phyloP scores from a whole-genome alignment of 2,113 vertebrate genomes.

The Notarius quadriscutis region DNA sequence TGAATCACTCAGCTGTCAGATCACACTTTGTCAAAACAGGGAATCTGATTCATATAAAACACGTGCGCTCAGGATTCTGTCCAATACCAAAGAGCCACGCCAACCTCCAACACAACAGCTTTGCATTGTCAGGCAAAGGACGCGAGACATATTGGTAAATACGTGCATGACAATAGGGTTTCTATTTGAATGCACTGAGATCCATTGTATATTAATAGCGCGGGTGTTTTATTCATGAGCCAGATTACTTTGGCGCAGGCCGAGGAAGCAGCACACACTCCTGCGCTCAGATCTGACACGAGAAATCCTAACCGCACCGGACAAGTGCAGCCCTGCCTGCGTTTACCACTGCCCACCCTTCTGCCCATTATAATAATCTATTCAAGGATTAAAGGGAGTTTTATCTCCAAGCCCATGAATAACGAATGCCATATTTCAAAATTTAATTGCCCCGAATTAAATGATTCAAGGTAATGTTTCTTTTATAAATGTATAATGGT shows the following conservation, averaged over 20 bases:
- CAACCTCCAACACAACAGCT: background rate
- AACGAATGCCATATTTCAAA: constrained; percentile 78
- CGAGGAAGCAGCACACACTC: constrained; percentile 47
- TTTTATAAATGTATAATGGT: constrained; percentile 80
- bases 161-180: constrained; percentile 62
- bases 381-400: constrained; percentile 77
- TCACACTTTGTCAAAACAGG: background rate
- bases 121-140: background rate
- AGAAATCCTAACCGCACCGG: constrained; percentile 72
- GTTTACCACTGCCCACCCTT: constrained; percentile 67
- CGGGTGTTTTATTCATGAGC: constrained; percentile 75
- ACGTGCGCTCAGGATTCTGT: background rate
- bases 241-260: constrained; percentile 64
- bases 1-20: constrained; percentile 17
- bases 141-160: constrained; percentile 60
- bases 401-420: constrained; percentile 81
- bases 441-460: constrained; percentile 82
- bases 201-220: constrained; percentile 71
- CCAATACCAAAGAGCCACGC: background rate
- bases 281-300: constrained; percentile 64
- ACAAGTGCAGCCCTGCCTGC: constrained; percentile 68
- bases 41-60: background rate
- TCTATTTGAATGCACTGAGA: constrained; percentile 55
- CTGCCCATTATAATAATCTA: constrained; percentile 79
- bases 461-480: constrained; percentile 86